Percentiles rank a stretch among this genome's conserved stretches.
Conservation (phyloP, 2,797 vertebrate genomes). For the Acanthurus lineatus region DNA sequence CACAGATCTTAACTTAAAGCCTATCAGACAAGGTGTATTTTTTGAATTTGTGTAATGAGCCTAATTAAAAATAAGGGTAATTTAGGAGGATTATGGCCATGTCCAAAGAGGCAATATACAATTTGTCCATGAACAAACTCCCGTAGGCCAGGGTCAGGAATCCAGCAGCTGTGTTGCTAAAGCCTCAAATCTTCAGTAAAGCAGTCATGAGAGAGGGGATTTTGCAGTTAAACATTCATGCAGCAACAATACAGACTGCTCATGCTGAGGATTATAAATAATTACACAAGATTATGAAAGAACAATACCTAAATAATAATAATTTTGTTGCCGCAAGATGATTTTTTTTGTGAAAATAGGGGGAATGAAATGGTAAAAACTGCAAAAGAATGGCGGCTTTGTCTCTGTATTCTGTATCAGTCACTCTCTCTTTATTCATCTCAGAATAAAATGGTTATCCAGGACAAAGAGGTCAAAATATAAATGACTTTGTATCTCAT, state of each 20-base stretch:
- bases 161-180: conserved; percentile 61
- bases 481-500: conserved; percentile 39
- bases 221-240: conserved; percentile 68
- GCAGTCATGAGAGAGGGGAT: conserved; percentile 57
- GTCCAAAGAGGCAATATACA: conserved; percentile 29
- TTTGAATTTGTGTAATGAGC: conserved; percentile 30
- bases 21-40: conserved; percentile 36
- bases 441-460: conserved; percentile 23
- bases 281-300: conserved; percentile 80
- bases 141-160: conserved; percentile 54
- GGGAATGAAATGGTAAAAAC: conserved; percentile 42
- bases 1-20: conserved; percentile 29
- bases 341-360: background rate
- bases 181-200: conserved; percentile 75
- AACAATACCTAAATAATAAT: conserved; percentile 62
- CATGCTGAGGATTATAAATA: conserved; percentile 79
- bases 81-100: conserved; percentile 1
- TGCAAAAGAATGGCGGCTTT: conserved; percentile 14
- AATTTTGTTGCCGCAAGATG: conserved; percentile 24
- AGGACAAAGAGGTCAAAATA: conserved; percentile 53
- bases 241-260: conserved; percentile 56
- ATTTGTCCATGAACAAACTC: conserved; percentile 21
- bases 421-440: conserved; percentile 15
- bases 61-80: conserved; percentile 28
- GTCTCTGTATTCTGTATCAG: conserved; percentile 19